Evolutionary conservation across 1,140 invertebrate species (phyloP), one percentile per base, ranked within the genome.

Genomic region (Micrasema longulum): DNA sequence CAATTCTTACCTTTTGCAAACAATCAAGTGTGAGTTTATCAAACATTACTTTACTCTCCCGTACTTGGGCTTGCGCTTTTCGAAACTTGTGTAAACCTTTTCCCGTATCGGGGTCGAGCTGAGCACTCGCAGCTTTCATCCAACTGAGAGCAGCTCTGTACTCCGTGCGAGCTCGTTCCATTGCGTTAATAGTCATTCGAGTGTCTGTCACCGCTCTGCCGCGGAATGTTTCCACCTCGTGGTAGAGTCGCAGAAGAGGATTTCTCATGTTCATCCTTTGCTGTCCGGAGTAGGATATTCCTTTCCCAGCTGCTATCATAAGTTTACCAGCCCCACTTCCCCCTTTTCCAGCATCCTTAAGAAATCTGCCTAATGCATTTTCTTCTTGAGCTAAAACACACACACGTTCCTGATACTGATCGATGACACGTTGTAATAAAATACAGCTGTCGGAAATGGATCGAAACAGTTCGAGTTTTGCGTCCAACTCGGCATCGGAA

Each of bases 71-170:
- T 78, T 93, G 92, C 1, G 91, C 96, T 83, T 97, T 98, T 76
- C 97, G 87, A 82, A 99, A 99, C 83, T 95, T 97, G 77, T 99
- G 97, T 41, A 99, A 83, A 69, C 98, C 96, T 77, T 95, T 94
- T 57, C 93, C 95, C 0, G 95, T 97, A 79, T 99, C 98, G 0
- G 98, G 98, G 85, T 99, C 97, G 14, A 99, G 85, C 81, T 99
- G 93, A 75, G 94, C 91, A 64, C 97, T 99, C 1, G 96, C 91
- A 74, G 98, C 95, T 85, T 99, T 99, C 97, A 99, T 99, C 98
- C 98, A 99, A 78, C 95, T 92, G 1, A 99, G 86, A 0, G 97
- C 94, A 0, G 97, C 97, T 66, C 95, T 86, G 83, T 99, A 99
- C 77, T 99, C 97, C n/a, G 95, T 98, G 65, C 98, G 88, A 1